These are phyloP conservation scores for Drosophila cognata DNA, from an alignment of 2,888 invertebrate species.

Conservation along the genomic window DNA sequence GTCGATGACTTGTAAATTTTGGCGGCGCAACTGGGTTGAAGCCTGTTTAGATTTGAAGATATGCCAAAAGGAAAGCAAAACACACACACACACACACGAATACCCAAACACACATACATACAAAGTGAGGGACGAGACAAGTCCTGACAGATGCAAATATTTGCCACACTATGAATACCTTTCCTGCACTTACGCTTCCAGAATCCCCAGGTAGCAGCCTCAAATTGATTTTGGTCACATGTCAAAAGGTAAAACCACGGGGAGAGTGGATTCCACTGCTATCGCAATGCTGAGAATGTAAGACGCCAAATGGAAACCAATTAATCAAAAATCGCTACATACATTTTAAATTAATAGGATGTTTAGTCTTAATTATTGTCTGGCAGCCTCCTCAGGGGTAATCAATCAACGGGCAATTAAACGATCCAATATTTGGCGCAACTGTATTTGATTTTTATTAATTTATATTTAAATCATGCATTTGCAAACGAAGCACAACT, in stretches of 20 bases:
- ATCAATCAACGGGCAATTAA: slow-evolving; percentile 74
- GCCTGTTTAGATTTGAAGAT: slow-evolving; percentile 70
- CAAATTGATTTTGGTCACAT: slow-evolving; percentile 68
- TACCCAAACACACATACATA: slow-evolving; percentile 23
- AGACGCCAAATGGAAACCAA: slow-evolving; percentile 70
- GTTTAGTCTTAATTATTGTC: slow-evolving; percentile 44
- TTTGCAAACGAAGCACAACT: not conserved
- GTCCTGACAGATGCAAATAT: slow-evolving; percentile 61
- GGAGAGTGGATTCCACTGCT: not conserved
- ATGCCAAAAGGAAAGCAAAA: slow-evolving; percentile 59
- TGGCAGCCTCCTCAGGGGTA: slow-evolving; percentile 42
- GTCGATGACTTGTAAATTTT: slow-evolving; percentile 81
- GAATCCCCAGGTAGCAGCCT: slow-evolving; percentile 30
- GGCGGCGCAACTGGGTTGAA: slow-evolving; percentile 33
- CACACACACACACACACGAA: slow-evolving; percentile 22
- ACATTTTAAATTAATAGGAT: slow-evolving; percentile 77
- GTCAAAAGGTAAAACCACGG: slow-evolving; percentile 71
- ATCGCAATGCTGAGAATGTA: slow-evolving; percentile 20
- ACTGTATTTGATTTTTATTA: slow-evolving; percentile 17
- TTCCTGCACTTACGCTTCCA: slow-evolving; percentile 44
- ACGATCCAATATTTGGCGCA: slow-evolving; percentile 15
- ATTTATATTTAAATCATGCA: slow-evolving; percentile 14
- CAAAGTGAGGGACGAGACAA: slow-evolving; percentile 2
- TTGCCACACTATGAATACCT: slow-evolving; percentile 51
- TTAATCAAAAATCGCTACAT: slow-evolving; percentile 75